phyloP scores from a whole-genome alignment of 2,797 vertebrate species.

The Gambusia yucatana region DNA sequence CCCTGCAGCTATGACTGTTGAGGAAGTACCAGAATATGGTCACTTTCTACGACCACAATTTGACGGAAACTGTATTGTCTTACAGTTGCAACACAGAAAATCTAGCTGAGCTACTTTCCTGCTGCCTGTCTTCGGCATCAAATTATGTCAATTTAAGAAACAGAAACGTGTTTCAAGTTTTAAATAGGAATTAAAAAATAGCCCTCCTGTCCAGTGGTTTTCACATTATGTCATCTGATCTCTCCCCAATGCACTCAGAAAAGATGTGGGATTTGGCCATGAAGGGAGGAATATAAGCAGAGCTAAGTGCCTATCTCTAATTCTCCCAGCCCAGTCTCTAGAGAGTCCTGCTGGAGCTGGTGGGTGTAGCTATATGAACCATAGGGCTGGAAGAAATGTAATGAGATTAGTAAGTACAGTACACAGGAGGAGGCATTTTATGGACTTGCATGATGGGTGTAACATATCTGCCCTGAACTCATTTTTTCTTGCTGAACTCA shows the following conservation, averaged over 20 bases:
- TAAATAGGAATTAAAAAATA: constrained; percentile 37
- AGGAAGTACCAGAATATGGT: constrained; percentile 35
- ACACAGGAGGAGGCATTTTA: constrained; percentile 63
- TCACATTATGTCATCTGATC: constrained; percentile 59
- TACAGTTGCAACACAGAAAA: constrained; percentile 21
- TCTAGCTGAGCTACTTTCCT: not conserved
- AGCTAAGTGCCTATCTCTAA: constrained; percentile 71
- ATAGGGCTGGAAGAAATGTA: constrained; percentile 62
- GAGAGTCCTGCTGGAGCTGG: constrained; percentile 59
- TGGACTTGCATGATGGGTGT: constrained; percentile 45
- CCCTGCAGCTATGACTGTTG: constrained; percentile 63
- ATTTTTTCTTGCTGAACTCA: constrained; percentile 35
- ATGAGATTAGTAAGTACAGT: constrained; percentile 72
- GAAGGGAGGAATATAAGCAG: constrained; percentile 49
- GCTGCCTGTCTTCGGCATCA: constrained; percentile 6
- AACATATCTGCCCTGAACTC: constrained; percentile 49
- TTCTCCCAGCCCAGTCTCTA: constrained; percentile 64
- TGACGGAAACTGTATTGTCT: constrained; percentile 13
- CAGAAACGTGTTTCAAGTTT: constrained; percentile 23
- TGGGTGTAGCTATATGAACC: constrained; percentile 61
- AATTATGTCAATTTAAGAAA: constrained; percentile 25
- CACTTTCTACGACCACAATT: constrained; percentile 27
- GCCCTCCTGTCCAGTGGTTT: constrained; percentile 18
- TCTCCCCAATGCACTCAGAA: constrained; percentile 45
- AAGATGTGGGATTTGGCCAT: constrained; percentile 51